phyloP scores from a whole-genome alignment of 2,797 vertebrate species.

The Pseudochirops cupreus region DNA sequence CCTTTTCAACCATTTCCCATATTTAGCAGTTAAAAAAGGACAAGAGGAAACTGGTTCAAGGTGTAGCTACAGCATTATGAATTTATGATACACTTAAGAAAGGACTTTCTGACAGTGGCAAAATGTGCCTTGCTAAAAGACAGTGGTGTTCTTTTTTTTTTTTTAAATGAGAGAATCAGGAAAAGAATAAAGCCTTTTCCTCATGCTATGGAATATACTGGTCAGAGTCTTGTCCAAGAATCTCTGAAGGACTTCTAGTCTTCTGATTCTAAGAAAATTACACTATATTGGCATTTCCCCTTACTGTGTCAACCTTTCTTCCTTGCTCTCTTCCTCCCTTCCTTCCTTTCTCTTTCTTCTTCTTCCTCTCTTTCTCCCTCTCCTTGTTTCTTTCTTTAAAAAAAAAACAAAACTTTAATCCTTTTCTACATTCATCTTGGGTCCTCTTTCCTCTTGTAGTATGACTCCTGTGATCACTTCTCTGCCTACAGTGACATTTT shows the following conservation, averaged over 20 bases:
- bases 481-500: slow-evolving; percentile 31
- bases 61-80: neutral
- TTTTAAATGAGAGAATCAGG: neutral
- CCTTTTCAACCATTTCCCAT: neutral
- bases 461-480: slow-evolving; percentile 17
- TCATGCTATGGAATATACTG: neutral
- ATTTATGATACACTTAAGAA: neutral
- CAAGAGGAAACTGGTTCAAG: slow-evolving; percentile 16
- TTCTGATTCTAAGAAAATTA: neutral
- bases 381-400: neutral
- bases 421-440: slow-evolving; percentile 22
- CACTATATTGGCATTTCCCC: neutral
- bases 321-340: too few species aligned
- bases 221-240: neutral
- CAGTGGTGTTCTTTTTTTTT: neutral
- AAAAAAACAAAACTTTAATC: neutral
- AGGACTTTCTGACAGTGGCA: neutral
- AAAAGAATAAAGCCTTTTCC: neutral
- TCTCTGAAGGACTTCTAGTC: neutral
- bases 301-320: neutral
- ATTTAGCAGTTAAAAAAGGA: neutral
- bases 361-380: too few species aligned
- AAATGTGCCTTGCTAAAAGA: neutral
- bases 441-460: neutral
- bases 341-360: too few species aligned